Base-by-base conservation (phyloP, 2,888 invertebrate species). In the Lasioglossum zephyrum region DNA sequence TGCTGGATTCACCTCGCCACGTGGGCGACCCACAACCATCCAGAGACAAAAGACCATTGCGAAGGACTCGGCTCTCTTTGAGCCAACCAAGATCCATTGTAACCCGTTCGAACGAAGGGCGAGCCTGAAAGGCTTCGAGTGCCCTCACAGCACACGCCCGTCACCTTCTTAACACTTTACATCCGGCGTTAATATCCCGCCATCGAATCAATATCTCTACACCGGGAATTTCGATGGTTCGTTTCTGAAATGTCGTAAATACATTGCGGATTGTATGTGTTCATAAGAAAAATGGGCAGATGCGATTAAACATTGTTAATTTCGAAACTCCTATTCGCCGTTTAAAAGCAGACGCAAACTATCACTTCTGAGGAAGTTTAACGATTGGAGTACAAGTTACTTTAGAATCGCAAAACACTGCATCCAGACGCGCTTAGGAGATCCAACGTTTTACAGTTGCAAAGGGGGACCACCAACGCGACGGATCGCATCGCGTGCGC, bases 1-100 rank as follows among this genome's bases (percentile, higher is more conserved):
- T 77, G 79, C 60, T 22, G 82, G 41, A 73, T 41, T 53, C 53
- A 9, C 53, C 26, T 26, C 22, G 86, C 82, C 87, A 87, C 86
- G 87, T 86, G 87, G 86, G 79, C 86, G 86, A 87, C 39, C 72
- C 66, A 66, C 49, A 75, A 39, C 77, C 47, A 39, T 77, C 77
- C 53, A 18, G 44, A 86, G 77, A 87, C 87, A 87, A 87, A 86
- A 82, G 86, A 49, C 49, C 36, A 11, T n/a, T n/a, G 57, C 63
- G 66, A 75, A 39, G 72, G 60, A 16, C 74, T 73, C 66, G 70
- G 44, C 77, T 66, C 77, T 77, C 79, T 82, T 86, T 81, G 73
- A 79, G 36, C 47, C 81, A 36, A 18, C 81, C 60, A 63, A 53
- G 78, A 66, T 39, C 76, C 57, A 75, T 86, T 79, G 76, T 85